phyloP scores from a whole-genome alignment of 2,797 vertebrate genomes.

The Myioborus miniatus region DNA sequence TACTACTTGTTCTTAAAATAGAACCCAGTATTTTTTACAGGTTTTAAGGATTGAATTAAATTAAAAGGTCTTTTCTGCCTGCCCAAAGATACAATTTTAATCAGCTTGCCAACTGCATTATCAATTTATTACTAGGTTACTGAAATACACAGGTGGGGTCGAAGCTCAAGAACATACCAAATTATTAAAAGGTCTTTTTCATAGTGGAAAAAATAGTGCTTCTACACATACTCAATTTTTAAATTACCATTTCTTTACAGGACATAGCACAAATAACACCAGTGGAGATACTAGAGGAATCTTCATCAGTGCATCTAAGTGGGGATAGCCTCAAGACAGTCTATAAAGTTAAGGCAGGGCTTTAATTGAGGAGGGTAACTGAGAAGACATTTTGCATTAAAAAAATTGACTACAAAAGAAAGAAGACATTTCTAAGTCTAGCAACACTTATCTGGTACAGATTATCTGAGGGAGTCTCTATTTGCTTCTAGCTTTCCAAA shows the following conservation, averaged over 20 bases:
- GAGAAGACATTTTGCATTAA: not conserved
- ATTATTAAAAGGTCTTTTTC: not conserved
- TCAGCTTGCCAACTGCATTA: not conserved
- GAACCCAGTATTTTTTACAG: constrained; percentile 22
- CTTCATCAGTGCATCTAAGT: not conserved
- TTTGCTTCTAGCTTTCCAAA: not conserved
- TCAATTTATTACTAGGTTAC: not conserved
- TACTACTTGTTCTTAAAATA: constrained; percentile 38
- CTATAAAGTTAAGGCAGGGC: not conserved
- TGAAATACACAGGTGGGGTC: not conserved
- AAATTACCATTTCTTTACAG: not conserved
- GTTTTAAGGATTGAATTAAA: constrained; percentile 26
- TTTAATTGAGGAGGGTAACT: not conserved
- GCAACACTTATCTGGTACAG: not conserved
- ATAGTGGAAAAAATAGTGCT: not conserved
- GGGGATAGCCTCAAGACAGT: not conserved
- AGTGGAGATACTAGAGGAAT: not conserved
- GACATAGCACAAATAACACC: not conserved
- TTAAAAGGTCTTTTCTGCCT: not conserved
- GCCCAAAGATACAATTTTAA: not conserved
- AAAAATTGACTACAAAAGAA: not conserved
- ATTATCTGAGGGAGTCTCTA: not conserved
- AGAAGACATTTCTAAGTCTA: not conserved
- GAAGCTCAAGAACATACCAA: not conserved
- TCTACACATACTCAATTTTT: not conserved